Percentiles rank a stretch among this genome's conserved stretches.
phyloP scores from a whole-genome alignment of 2,797 vertebrate genomes.

The Phalanger gymnotis region DNA sequence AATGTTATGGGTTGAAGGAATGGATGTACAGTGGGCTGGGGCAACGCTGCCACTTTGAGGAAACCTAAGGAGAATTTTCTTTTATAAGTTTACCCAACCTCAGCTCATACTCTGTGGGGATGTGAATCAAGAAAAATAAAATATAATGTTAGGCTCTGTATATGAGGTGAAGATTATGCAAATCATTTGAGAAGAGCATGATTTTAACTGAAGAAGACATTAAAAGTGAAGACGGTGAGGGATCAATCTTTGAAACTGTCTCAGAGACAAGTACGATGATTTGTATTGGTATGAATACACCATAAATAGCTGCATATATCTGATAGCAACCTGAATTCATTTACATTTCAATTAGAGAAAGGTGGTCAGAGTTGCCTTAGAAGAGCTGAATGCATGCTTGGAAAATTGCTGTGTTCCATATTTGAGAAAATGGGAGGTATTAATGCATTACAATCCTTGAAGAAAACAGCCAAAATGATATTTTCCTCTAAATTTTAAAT shows the following conservation, averaged over 20 bases:
- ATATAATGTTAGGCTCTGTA: neutral
- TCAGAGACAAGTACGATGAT: constrained; percentile 15
- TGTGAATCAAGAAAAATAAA: neutral
- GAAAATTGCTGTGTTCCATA: constrained; percentile 12
- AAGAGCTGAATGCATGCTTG: constrained; percentile 24
- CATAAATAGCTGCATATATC: constrained; percentile 55
- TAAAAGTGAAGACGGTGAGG: constrained; percentile 45
- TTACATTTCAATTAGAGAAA: constrained; percentile 56
- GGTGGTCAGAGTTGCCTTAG: constrained; percentile 44
- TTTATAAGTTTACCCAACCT: neutral
- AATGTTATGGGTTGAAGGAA: neutral
- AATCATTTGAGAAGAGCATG: constrained; percentile 53
- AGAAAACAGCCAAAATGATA: constrained; percentile 37
- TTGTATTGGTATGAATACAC: neutral
- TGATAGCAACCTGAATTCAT: constrained; percentile 52
- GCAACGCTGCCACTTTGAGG: neutral
- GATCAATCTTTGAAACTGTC: neutral
- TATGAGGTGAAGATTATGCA: neutral
- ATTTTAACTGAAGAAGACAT: constrained; percentile 58
- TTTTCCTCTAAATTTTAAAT: neutral
- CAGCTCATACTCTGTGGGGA: neutral
- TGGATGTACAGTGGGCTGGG: neutral
- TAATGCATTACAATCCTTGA: constrained; percentile 24
- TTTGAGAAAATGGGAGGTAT: constrained; percentile 44
- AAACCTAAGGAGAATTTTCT: neutral